phyloP scores from a whole-genome alignment of 2,888 invertebrate genomes.

The Adelognathus sp. region DNA sequence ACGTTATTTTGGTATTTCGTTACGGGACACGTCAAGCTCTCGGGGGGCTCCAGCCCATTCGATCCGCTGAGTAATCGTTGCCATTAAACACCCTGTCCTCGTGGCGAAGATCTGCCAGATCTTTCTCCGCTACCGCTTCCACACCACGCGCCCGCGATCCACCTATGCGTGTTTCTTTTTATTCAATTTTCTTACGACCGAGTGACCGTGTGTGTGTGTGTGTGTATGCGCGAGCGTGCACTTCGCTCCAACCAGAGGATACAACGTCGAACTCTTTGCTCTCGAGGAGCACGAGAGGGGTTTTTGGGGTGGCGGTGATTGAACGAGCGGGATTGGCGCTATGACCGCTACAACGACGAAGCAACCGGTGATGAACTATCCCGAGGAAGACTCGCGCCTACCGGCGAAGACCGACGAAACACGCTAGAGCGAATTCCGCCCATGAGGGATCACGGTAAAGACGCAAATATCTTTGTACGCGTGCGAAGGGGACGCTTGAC shows the following conservation, averaged over 20 bases:
- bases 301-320: conserved; percentile 71
- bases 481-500: not conserved
- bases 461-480: not conserved
- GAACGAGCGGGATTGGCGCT: conserved; percentile 73
- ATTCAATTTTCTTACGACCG: conserved; percentile 1
- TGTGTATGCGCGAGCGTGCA: conserved; percentile 24
- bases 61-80: conserved; percentile 80
- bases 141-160: conserved; percentile 16
- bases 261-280: conserved; percentile 44
- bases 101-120: conserved; percentile 57
- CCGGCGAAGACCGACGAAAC: not conserved
- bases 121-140: conserved; percentile 50
- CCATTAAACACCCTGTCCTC: conserved; percentile 80
- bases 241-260: conserved; percentile 23
- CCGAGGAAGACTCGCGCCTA: conserved; percentile 10
- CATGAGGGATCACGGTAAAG: not conserved
- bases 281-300: not conserved
- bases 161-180: conserved; percentile 10
- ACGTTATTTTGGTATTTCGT: conserved; percentile 81
- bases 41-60: conserved; percentile 74
- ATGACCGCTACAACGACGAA: conserved; percentile 76
- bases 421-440: conserved; percentile 2
- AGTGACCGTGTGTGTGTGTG: not conserved
- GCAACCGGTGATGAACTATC: conserved; percentile 72
- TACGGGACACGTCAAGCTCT: conserved; percentile 75